Conservation (phyloP, 2,888 invertebrate species). For the Tetrapedia diversipes region DNA sequence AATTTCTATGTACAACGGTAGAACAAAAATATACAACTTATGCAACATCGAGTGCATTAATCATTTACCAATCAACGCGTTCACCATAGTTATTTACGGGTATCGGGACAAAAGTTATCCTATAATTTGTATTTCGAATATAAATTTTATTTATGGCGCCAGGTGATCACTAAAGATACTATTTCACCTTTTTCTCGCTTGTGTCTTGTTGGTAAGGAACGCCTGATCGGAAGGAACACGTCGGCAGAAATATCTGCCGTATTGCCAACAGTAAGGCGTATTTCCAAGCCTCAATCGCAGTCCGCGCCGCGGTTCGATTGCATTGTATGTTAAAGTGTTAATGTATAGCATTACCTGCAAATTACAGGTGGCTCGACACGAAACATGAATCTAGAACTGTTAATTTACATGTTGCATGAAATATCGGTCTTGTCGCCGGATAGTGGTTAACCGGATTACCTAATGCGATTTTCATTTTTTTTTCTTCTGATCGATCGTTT, state of each 20-base stretch:
- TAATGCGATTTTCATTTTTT: slow-evolving; percentile 30
- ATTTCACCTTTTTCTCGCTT: not conserved
- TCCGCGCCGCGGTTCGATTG: slow-evolving; percentile 15
- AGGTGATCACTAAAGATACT: not conserved
- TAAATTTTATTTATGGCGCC: not conserved
- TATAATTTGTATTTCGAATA: not conserved
- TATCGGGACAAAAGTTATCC: not conserved
- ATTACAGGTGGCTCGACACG: slow-evolving; percentile 32
- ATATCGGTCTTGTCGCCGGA: slow-evolving; percentile 31
- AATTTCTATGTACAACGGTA: too few relatives aligned
- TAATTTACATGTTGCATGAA: slow-evolving; percentile 34
- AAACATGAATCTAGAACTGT: slow-evolving; percentile 48
- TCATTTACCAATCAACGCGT: not conserved
- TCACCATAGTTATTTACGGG: not conserved
- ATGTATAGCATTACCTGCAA: slow-evolving; percentile 40
- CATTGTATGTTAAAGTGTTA: slow-evolving; percentile 49
- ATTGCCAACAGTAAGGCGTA: slow-evolving; percentile 30
- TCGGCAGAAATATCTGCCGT: slow-evolving; percentile 7
- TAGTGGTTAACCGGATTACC: slow-evolving; percentile 30
- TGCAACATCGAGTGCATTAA: not conserved
- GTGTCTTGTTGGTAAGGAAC: not conserved
- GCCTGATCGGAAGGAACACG: slow-evolving; percentile 14
- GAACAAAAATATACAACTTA: not conserved
- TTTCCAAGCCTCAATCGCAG: not conserved
- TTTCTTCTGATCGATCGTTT: slow-evolving; percentile 10